Evolutionary conservation across 2,113 vertebrate genomes (phyloP).

Genomic region (Noctilio leporinus): DNA sequence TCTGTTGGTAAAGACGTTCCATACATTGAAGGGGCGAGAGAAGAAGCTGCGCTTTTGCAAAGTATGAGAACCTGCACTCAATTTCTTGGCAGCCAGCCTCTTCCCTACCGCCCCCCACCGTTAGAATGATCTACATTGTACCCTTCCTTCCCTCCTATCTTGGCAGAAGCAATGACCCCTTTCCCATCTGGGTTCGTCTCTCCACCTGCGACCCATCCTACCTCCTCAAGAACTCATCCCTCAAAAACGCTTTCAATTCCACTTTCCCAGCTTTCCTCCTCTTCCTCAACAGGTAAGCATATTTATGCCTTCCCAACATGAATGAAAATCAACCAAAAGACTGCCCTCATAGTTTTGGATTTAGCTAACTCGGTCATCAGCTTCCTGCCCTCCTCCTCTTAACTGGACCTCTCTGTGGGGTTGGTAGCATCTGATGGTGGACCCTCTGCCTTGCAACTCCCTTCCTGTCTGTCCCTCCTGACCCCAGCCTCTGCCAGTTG

Average conservation of each 20-base stretch:
- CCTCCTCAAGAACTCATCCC: not conserved
- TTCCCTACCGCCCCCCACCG: not conserved
- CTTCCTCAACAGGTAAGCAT: not conserved
- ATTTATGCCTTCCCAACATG: not conserved
- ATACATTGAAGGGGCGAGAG: not conserved
- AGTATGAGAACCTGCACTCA: not conserved
- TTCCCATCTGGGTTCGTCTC: too few relatives aligned
- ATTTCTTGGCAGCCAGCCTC: not conserved
- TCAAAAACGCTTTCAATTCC: not conserved
- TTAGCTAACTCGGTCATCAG: not conserved
- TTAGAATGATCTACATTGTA: not conserved
- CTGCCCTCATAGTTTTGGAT: not conserved
- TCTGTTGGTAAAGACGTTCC: not conserved
- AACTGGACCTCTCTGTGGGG: not conserved
- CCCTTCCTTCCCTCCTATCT: not conserved
- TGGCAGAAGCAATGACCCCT: not conserved
- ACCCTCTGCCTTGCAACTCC: not conserved
- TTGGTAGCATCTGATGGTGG: not conserved
- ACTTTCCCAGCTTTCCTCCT: not conserved
- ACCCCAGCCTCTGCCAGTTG: not conserved
- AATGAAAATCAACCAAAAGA: not conserved
- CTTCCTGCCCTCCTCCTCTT: not conserved
- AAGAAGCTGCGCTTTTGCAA: not conserved
- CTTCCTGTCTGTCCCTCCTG: not conserved
- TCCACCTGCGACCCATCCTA: not conserved